Conservation (phyloP, 2,888 invertebrate genomes). For the Brachynemurus nebulosus region DNA sequence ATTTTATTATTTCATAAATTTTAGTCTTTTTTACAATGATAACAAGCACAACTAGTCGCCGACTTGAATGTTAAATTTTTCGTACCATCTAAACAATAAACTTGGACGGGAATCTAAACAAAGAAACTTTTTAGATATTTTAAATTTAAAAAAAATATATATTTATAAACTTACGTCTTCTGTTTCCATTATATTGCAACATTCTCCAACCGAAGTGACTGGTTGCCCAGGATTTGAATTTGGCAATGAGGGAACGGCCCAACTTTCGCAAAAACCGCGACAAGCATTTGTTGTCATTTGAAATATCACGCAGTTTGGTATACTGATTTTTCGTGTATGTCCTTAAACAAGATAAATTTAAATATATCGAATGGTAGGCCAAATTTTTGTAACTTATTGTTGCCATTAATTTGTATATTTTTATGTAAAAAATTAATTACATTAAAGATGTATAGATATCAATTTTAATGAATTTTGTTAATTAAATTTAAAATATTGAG, state of each 20-base stretch:
- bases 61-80: slow-evolving; percentile 70
- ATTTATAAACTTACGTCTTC: slow-evolving; percentile 45
- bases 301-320: slow-evolving; percentile 75
- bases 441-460: too few species aligned
- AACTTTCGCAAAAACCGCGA: slow-evolving; percentile 76
- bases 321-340: slow-evolving; percentile 64
- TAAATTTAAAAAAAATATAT: neutral
- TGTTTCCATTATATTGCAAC: slow-evolving; percentile 82
- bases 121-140: neutral
- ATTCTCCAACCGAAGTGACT: slow-evolving; percentile 60
- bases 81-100: slow-evolving; percentile 65
- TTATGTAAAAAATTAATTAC: too few species aligned
- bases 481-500: too few species aligned
- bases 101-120: slow-evolving; percentile 55
- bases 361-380: too few species aligned
- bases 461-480: too few species aligned
- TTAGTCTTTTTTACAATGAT: slow-evolving; percentile 70
- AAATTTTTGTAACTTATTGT: too few species aligned
- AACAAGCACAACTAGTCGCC: slow-evolving; percentile 69
- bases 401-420: too few species aligned
- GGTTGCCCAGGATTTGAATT: slow-evolving; percentile 35
- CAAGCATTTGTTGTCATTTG: slow-evolving; percentile 77
- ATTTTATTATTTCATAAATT: neutral
- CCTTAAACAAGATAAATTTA: too few species aligned
- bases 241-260: slow-evolving; percentile 62